Conservation (phyloP, 2,797 vertebrate genomes). For the Orientallactaga sibirica region DNA sequence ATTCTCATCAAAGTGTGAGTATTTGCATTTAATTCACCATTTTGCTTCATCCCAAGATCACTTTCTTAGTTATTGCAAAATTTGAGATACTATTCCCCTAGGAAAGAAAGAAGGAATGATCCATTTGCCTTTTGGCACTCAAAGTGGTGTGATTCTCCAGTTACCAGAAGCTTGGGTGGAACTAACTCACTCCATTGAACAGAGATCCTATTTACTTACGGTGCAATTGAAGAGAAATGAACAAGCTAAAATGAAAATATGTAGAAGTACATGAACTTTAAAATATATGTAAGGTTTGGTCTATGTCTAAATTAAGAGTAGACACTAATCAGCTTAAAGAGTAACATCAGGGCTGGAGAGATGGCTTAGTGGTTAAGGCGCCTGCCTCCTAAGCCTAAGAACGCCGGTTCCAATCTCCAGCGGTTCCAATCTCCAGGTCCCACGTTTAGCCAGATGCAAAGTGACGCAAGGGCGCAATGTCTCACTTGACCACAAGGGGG, state of each 20-base stretch:
- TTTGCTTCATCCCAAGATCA: conserved; percentile 46
- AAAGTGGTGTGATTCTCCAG: conserved; percentile 50
- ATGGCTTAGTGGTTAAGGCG: too few relatives aligned
- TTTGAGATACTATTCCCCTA: not conserved
- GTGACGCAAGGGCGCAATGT: too few relatives aligned
- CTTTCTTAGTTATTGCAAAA: conserved; percentile 59
- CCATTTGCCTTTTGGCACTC: conserved; percentile 59
- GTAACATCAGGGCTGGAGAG: not conserved
- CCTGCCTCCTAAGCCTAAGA: too few relatives aligned
- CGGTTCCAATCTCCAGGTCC: too few relatives aligned
- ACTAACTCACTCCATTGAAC: not conserved
- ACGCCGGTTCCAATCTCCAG: too few relatives aligned
- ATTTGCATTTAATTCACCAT: conserved; percentile 68
- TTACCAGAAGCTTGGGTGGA: not conserved
- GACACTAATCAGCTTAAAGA: conserved; percentile 14
- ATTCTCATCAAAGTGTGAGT: conserved; percentile 46
- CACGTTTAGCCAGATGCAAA: too few relatives aligned
- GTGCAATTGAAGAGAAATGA: not conserved
- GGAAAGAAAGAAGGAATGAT: conserved; percentile 14
- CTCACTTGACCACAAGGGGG: too few relatives aligned
- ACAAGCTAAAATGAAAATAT: not conserved
- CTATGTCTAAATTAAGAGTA: not conserved
- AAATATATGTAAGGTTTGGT: not conserved
- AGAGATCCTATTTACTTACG: not conserved
- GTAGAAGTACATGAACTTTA: not conserved